Evolutionary conservation across 2,888 invertebrate species (phyloP).

Genomic region (Cacoxenus indagator): DNA sequence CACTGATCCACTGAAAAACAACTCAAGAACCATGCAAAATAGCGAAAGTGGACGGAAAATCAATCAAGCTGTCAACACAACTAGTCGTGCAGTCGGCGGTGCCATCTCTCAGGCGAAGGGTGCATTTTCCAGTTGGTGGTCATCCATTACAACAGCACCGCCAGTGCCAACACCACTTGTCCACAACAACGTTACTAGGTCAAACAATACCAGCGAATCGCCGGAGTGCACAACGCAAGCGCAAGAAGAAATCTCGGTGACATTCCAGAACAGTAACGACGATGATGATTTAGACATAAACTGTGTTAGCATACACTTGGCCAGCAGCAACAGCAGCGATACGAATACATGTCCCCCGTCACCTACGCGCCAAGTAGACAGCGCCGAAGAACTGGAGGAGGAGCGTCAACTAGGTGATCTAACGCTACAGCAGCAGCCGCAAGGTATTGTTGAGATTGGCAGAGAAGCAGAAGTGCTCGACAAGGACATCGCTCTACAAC

Average conservation of each 20-base stretch:
- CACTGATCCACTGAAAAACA: not conserved
- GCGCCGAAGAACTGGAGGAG: constrained; percentile 56
- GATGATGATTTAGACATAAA: constrained; percentile 50
- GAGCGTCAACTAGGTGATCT: constrained; percentile 30
- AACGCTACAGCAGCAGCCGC: constrained; percentile 35
- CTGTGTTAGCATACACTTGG: constrained; percentile 58
- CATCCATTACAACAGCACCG: constrained; percentile 76
- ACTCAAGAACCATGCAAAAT: constrained; percentile 96
- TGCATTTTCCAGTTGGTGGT: constrained; percentile 90
- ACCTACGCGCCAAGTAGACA: constrained; percentile 38
- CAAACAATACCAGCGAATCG: constrained; percentile 16
- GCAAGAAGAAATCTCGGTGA: constrained; percentile 55
- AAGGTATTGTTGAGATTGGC: constrained; percentile 69
- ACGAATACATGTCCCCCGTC: not conserved
- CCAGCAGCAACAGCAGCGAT: constrained; percentile 39
- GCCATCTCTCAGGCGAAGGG: constrained; percentile 89
- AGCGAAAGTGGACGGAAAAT: constrained; percentile 94
- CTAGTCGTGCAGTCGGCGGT: constrained; percentile 92
- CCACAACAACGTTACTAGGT: not conserved
- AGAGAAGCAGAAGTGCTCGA: constrained; percentile 68
- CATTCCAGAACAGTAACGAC: constrained; percentile 62
- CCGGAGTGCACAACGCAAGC: constrained; percentile 22
- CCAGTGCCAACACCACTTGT: constrained; percentile 11
- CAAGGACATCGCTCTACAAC: constrained; percentile 33
- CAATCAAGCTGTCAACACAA: constrained; percentile 92